Base-by-base conservation (phyloP, 1,140 invertebrate genomes). In the Helicorthomorpha holstii region DNA sequence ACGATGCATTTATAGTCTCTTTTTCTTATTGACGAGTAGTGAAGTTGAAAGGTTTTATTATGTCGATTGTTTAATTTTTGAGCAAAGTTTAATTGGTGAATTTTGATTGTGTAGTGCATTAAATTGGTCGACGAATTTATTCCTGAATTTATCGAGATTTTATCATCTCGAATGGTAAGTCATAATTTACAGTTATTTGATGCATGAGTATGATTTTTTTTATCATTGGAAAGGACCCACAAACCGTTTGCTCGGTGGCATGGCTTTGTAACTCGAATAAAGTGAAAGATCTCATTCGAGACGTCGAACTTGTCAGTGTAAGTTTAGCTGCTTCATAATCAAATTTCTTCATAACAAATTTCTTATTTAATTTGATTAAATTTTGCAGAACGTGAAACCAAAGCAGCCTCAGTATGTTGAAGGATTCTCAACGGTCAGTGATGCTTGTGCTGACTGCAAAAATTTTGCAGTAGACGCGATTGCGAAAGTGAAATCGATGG, bases 61-160 rank as follows among this genome's bases (percentile, higher is more conserved):
- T n/a, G n/a, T n/a, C n/a, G n/a, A 7, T 34, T 7, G 44, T 7
- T 7, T 46, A 46, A 46, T 25, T 10, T 4, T 46, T 7, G 44
- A 22, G 19, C 12, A 50, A 43, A 41, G 26, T 50, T 38, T 48
- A 45, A 23, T 48, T 29, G 25, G 42, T 47, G 22, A 22, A 12
- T 49, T 29, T 23, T 56, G 52, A 27, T 24, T 61, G 69, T 94
- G 89, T 62, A 76, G 69, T 94, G 89, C 61, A 76, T 78, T 27
- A 78, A 78, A 59, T 54, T 91, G 26, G 82, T 81, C 0, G 86
- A 94, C 66, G 74, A 90, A 55, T 92, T 87, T 64, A 79, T 89
- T 51, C 85, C 85, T 0, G 83, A 93, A 61, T 63, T 94, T 42
- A 76, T 92, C 41, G 87, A 93, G 61, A 85, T 83, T 12, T 65